phyloP scores from a whole-genome alignment of 92 coral and sea anemone species.

The Hydrozoanthus gracilis region DNA sequence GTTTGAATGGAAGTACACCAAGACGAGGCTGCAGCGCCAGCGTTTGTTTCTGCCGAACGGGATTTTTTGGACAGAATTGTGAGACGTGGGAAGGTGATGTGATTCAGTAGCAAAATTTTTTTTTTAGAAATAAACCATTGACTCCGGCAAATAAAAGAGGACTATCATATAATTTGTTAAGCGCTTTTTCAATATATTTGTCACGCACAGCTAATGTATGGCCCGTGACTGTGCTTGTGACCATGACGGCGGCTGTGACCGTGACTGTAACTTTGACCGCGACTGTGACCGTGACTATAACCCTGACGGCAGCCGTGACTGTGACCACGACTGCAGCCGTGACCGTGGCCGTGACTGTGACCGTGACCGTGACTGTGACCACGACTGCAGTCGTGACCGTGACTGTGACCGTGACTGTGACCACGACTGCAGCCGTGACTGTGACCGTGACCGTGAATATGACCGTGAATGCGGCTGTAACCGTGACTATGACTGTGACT shows the following conservation, averaged over 20 bases:
- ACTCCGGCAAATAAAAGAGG: not conserved
- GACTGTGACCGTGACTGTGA: no score
- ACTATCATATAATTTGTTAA: not conserved
- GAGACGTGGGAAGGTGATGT: constrained; percentile 11
- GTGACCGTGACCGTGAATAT: not conserved
- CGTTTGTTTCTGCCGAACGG: not conserved
- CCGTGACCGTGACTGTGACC: no score
- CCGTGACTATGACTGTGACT: not conserved
- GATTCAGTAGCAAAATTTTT: not conserved
- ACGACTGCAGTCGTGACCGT: no score
- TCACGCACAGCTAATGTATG: no score
- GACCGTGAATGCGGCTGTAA: not conserved
- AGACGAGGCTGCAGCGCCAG: not conserved
- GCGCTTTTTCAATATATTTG: no score
- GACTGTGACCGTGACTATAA: no score
- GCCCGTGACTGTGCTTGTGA: no score
- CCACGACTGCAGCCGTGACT: not conserved
- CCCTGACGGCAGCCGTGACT: no score
- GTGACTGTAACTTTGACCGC: no score
- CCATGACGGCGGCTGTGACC: no score
- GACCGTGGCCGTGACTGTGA: no score
- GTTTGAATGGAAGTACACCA: not conserved
- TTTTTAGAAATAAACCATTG: not conserved
- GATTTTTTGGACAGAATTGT: constrained; percentile 1
- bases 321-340: no score